These are phyloP conservation scores for Conus canariensis DNA, from an alignment of 2,888 invertebrate species.

Conservation along the genomic window DNA sequence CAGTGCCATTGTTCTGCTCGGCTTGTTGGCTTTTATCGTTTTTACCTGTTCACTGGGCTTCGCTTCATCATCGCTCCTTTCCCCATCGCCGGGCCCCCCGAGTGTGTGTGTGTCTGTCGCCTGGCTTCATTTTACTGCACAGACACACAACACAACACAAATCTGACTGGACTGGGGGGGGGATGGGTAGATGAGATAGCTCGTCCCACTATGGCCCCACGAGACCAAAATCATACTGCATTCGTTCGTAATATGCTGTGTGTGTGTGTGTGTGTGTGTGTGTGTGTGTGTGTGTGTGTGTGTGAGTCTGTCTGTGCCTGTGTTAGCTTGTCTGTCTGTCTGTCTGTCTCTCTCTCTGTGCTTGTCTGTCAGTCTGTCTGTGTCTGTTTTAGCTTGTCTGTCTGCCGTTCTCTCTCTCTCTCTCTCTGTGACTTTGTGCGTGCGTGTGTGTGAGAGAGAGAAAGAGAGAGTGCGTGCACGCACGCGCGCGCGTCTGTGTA, in stretches of 20 bases:
- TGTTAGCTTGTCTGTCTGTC: background rate
- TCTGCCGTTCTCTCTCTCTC: background rate
- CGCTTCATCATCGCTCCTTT: no score
- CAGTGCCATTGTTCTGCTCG: background rate
- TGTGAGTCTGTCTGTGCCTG: background rate
- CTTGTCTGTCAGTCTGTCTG: background rate
- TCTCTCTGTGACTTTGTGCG: background rate
- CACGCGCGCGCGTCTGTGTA: no score
- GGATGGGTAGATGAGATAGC: no score
- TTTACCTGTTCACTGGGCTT: no score
- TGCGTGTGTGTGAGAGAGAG: background rate
- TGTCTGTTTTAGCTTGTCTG: background rate
- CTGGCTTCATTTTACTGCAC: background rate
- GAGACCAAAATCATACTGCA: no score
- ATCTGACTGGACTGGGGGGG: no score
- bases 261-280: background rate
- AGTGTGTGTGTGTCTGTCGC: background rate
- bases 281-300: background rate
- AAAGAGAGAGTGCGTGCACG: no score
- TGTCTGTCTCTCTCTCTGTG: no score
- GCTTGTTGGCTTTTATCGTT: background rate
- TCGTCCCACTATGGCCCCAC: no score
- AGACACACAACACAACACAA: no score
- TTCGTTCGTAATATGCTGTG: background rate
- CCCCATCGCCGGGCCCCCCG: no score